phyloP scores from a whole-genome alignment of 1,140 invertebrate genomes.

The Lasaia peninsularis region DNA sequence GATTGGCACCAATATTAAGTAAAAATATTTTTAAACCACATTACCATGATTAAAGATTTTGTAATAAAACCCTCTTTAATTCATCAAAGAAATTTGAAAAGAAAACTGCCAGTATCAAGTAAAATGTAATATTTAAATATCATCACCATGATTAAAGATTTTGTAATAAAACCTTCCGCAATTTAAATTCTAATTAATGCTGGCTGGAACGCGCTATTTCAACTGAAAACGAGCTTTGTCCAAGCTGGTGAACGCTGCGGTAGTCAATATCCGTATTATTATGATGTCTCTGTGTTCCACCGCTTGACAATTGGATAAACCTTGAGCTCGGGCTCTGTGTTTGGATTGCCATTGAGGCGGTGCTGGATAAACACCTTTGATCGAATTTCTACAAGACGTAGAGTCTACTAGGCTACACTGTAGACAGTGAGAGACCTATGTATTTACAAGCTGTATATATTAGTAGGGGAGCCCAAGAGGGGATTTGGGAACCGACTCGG shows the following conservation, averaged over 20 bases:
- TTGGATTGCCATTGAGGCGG: slow-evolving; percentile 3
- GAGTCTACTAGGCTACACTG: background rate
- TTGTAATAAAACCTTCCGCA: background rate
- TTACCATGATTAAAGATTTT: too few species aligned
- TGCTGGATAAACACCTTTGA: slow-evolving; percentile 3
- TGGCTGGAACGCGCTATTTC: background rate
- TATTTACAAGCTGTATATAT: background rate
- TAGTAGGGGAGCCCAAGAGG: too few species aligned
- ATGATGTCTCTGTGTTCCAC: slow-evolving; percentile 5
- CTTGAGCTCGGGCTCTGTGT: background rate
- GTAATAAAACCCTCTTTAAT: background rate
- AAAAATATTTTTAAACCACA: too few species aligned
- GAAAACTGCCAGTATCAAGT: too few species aligned
- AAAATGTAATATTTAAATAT: too few species aligned
- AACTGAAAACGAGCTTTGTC: background rate
- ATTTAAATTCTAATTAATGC: background rate
- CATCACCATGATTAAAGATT: too few species aligned
- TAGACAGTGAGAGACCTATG: background rate
- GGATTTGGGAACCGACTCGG: too few species aligned
- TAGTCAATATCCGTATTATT: slow-evolving; percentile 7
- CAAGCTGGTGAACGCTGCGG: background rate
- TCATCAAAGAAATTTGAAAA: too few species aligned
- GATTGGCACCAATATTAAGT: too few species aligned
- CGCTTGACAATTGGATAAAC: slow-evolving; percentile 5
- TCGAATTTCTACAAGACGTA: background rate